These are phyloP conservation scores for Tetragonisca angustula DNA, from an alignment of 2,888 invertebrate species.

Conservation along the genomic window DNA sequence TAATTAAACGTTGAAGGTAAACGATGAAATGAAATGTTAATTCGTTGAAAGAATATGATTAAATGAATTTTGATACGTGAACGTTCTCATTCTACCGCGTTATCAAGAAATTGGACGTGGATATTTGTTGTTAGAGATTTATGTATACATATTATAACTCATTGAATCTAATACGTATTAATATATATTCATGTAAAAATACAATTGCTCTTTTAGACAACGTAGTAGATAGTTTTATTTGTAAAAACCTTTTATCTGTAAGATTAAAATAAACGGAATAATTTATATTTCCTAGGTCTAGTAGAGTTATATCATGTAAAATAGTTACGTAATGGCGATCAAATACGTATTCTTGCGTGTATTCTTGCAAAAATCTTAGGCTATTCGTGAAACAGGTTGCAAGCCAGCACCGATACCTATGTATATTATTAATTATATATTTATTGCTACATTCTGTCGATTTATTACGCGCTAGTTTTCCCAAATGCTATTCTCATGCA, in stretches of 20 bases:
- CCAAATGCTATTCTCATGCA: background rate
- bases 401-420: background rate
- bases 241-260: no score
- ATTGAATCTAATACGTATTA: background rate
- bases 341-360: background rate
- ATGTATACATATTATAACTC: no score
- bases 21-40: background rate
- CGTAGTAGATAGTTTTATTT: no score
- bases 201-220: no score
- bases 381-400: slow-evolving; percentile 25
- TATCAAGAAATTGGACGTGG: background rate
- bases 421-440: slow-evolving; percentile 32
- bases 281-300: background rate
- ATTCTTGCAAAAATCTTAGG: background rate
- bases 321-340: background rate
- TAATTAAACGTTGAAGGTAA: no score
- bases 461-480: slow-evolving; percentile 11
- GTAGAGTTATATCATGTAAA: background rate
- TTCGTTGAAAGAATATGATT: background rate
- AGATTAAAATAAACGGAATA: background rate
- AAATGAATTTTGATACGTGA: background rate
- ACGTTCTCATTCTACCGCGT: background rate
- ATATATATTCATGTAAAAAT: background rate
- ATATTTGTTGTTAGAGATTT: background rate
- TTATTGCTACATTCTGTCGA: slow-evolving; percentile 3